phyloP scores from a whole-genome alignment of 2,113 vertebrate species.

The Alouatta palliata region DNA sequence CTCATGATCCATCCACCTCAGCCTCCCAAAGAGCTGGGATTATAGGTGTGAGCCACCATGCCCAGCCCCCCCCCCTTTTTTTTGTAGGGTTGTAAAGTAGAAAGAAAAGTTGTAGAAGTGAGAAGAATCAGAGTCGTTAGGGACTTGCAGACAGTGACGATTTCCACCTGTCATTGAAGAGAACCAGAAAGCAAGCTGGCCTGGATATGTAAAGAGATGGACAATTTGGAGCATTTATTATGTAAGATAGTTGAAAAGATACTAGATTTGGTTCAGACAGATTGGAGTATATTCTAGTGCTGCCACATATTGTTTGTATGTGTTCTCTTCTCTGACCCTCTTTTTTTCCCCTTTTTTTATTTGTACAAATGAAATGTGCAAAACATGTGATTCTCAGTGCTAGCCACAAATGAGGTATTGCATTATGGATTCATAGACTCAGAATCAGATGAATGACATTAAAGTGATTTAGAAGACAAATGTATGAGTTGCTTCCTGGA shows the following conservation, averaged over 20 bases:
- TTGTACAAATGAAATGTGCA: constrained; percentile 20
- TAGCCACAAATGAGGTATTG: background rate
- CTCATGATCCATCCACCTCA: no score
- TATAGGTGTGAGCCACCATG: no score
- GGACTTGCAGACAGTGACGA: background rate
- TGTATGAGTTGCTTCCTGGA: background rate
- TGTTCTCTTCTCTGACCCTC: background rate
- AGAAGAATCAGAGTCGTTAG: background rate
- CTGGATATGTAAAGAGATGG: background rate
- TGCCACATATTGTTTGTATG: background rate
- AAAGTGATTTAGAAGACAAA: background rate
- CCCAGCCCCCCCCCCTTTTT: no score
- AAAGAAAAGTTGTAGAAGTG: background rate
- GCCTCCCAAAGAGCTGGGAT: no score
- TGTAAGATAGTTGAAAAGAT: background rate
- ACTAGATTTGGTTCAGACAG: background rate
- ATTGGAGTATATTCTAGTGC: background rate
- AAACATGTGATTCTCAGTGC: background rate
- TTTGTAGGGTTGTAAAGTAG: background rate
- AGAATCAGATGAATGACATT: background rate
- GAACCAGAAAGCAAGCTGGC: background rate
- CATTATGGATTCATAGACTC: background rate
- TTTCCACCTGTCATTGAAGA: background rate
- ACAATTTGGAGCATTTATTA: background rate
- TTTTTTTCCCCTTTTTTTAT: background rate